Base-by-base conservation (phyloP, 2,113 vertebrate species). In the Cynocephalus volans region DNA sequence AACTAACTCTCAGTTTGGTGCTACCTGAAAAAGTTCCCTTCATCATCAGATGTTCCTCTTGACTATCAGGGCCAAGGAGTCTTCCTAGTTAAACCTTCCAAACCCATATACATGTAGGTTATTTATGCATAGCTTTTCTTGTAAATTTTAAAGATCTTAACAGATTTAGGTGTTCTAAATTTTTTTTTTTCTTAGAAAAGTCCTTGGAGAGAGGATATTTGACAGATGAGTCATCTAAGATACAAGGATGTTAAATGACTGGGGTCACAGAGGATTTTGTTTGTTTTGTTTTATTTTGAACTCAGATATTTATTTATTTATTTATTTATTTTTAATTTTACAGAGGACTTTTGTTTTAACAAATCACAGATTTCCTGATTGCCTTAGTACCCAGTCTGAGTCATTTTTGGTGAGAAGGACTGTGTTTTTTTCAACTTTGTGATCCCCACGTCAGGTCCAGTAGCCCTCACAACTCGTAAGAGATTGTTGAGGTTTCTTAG, bases 151-250 rank as follows among this genome's bases (percentile, higher is more conserved):
- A 95, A 88, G 60, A 86, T 54, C 19, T 70, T 64, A 64, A 48
- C 36, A 31, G n/a, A 75, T 80, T 75, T 52, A n/a, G 8, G 33
- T 52, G 24, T 62, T 77, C 82, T 50, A 26, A 87, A 33, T 4
- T 52, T 72, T 52, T 19, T 62, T 77, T 95, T 93, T 96, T 69
- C 56, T 88, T 69, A 26, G 79, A 84, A 93, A 94, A 94, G 8
- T 9, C 50, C 56, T 79, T 69, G 26, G 67, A 80, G 77, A 79
- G 31, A 77, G 36, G 36, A 14, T 91, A 52, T 62, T 87, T 88
- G n/a, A 83, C 48, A 76, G 21, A 86, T 54, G 24, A 95, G 15
- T 77, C 26, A 52, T 70, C 84, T 91, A 75, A 93, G 75, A 62
- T 13, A 60, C 33, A 77, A 33, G 13, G 56, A 90, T 77, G 52